phyloP scores from a whole-genome alignment of 2,888 invertebrate species.

The Neuroscelio doddi region DNA sequence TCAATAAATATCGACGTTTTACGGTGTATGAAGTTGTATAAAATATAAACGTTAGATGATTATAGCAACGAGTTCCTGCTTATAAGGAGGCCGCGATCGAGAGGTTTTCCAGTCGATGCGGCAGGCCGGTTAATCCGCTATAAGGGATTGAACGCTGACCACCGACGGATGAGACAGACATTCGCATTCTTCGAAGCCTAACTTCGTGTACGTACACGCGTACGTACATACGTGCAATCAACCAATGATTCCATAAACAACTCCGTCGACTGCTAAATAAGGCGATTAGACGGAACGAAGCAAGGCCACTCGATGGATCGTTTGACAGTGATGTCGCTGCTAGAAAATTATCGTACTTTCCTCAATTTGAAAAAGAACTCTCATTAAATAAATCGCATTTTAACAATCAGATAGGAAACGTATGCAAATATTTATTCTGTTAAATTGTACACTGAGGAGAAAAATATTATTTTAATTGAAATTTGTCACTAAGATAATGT shows the following conservation, averaged over 20 bases:
- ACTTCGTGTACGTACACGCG: slow-evolving; percentile 35
- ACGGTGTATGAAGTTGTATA: slow-evolving; percentile 53
- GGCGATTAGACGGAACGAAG: slow-evolving; percentile 37
- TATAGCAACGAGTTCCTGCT: slow-evolving; percentile 58
- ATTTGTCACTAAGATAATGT: too few relatives aligned
- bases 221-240: slow-evolving; percentile 39
- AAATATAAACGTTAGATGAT: slow-evolving; percentile 57
- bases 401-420: neutral
- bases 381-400: neutral
- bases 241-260: slow-evolving; percentile 45
- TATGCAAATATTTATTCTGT: too few relatives aligned
- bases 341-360: slow-evolving; percentile 31
- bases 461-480: too few relatives aligned
- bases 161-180: slow-evolving; percentile 22
- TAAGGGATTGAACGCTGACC: slow-evolving; percentile 34
- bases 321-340: slow-evolving; percentile 37
- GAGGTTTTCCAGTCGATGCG: slow-evolving; percentile 28
- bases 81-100: slow-evolving; percentile 48
- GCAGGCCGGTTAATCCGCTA: slow-evolving; percentile 32
- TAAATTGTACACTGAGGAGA: too few relatives aligned
- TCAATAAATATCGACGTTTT: slow-evolving; percentile 62
- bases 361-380: slow-evolving; percentile 4
- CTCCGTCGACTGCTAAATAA: slow-evolving; percentile 42
- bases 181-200: slow-evolving; percentile 45
- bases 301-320: slow-evolving; percentile 41